Evolutionary conservation across 2,888 invertebrate species (phyloP), one percentile per base, ranked within the genome.

Genomic region (Trichogramma evanescens): DNA sequence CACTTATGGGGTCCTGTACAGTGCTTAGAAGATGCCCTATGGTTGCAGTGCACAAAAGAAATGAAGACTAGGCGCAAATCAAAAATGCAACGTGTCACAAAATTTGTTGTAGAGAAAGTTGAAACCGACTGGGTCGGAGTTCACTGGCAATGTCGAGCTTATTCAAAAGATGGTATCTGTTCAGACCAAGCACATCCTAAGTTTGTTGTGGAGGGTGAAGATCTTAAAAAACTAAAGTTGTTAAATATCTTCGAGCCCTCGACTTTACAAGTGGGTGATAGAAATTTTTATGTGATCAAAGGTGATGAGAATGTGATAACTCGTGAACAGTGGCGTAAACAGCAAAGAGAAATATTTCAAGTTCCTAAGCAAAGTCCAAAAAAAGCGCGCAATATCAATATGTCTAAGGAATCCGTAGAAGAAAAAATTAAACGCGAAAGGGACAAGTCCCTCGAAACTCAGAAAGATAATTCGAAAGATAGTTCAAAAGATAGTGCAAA

Each of bases 221-320:
- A 93, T 71, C 81, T 95, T 39, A 87, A 88, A 74, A 87, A 91
- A 70, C 80, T 95, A 55, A 90, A 91, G 75, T 82, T 91, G 65
- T 79, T 95, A 65, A 93, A 93, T 73, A 88, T 92, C 59, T 92
- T 93, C 71, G 91, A 91, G 75, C 89, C 92, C 49, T 91, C 91
- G 75, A 91, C 91, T 67, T 82, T 93, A 67, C 94, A 95, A 81
- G 88, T 95, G 50, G 91, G 93, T 58, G 95, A 95, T 79, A 84
- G 93, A 64, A 90, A 89, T 78, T 89, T 89, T 78, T 87, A 95
- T 73, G 87, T 87, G 60, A 84, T 93, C 68, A 85, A 86, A 62
- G 83, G 87, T 7, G 84, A 84, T 67, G 95, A 95, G 80, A 82
- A 83, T 44, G 83, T 91, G 63, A 76, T 90, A 59, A 88, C 87